Conservation (phyloP, 2,797 vertebrate species). For the Simalia tracyae region DNA sequence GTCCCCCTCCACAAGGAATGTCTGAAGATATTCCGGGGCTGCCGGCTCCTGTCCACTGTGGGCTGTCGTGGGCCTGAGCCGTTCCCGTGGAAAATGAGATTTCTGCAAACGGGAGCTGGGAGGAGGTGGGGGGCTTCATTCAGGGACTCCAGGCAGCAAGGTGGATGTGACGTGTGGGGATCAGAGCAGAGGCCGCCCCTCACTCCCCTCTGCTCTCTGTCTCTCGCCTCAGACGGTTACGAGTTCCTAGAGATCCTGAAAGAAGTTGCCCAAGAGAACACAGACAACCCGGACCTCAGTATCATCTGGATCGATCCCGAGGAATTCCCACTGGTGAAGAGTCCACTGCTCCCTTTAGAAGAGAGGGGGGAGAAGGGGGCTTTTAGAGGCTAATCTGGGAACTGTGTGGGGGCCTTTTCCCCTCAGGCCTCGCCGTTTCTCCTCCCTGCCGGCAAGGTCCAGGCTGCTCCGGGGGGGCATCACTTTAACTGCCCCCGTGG, state of each 20-base stretch:
- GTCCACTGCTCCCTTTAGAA: neutral
- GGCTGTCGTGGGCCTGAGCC: neutral
- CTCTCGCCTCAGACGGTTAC: constrained; percentile 79
- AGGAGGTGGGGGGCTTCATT: neutral
- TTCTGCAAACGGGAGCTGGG: too few species aligned
- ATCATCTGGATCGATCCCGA: constrained; percentile 95
- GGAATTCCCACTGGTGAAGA: constrained; percentile 87
- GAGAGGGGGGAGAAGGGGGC: too few species aligned
- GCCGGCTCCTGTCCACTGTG: neutral
- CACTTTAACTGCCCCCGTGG: too few species aligned
- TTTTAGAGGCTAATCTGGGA: neutral
- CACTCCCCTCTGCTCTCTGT: too few species aligned
- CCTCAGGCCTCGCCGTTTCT: too few species aligned
- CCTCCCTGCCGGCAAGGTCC: neutral
- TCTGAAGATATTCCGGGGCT: neutral
- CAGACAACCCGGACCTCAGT: constrained; percentile 88
- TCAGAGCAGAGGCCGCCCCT: accelerated
- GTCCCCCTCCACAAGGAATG: neutral
- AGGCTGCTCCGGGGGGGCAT: neutral
- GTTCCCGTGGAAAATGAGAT: neutral
- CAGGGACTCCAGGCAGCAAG: neutral
- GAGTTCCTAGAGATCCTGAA: constrained; percentile 93
- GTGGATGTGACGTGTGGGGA: too few species aligned
- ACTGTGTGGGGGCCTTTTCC: neutral
- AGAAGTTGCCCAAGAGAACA: constrained; percentile 89